Conservation (phyloP, 2,113 vertebrate genomes). For the Hypocryptadius cinnamomeus region DNA sequence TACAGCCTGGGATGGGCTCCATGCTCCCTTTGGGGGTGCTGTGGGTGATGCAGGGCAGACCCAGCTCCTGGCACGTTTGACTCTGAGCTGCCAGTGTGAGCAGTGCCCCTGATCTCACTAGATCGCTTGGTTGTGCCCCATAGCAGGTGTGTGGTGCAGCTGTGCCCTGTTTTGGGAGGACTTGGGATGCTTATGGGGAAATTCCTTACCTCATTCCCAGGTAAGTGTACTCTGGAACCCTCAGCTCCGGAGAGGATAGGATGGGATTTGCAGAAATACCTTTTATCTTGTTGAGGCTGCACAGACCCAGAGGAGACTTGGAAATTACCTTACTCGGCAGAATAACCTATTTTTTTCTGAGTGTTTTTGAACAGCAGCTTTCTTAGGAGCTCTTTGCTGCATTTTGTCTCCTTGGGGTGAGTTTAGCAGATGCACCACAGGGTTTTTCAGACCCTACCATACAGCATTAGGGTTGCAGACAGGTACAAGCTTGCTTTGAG, state of each 20-base stretch:
- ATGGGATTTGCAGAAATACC: neutral
- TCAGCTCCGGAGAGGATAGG: rapidly evolving
- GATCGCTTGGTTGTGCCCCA: neutral
- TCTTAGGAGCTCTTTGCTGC: neutral
- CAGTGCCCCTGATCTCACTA: neutral
- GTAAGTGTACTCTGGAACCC: neutral
- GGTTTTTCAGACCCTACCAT: neutral
- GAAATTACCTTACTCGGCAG: neutral
- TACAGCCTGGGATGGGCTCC: rapidly evolving
- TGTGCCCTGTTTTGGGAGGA: neutral
- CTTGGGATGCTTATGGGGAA: neutral
- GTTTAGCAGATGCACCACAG: neutral
- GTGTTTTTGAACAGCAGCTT: neutral
- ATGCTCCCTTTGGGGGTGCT: neutral
- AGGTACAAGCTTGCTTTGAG: neutral
- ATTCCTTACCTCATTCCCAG: neutral
- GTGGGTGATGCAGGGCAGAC: neutral
- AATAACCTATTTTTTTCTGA: neutral
- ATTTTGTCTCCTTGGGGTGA: neutral
- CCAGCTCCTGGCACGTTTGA: neutral
- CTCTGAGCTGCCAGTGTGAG: neutral
- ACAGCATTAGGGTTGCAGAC: neutral
- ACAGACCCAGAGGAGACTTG: neutral
- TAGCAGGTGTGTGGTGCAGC: neutral
- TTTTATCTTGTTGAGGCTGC: neutral